Evolutionary conservation across 2,113 vertebrate species (phyloP), one percentile per base, ranked within the genome.

Genomic region (Leiothrix lutea): DNA sequence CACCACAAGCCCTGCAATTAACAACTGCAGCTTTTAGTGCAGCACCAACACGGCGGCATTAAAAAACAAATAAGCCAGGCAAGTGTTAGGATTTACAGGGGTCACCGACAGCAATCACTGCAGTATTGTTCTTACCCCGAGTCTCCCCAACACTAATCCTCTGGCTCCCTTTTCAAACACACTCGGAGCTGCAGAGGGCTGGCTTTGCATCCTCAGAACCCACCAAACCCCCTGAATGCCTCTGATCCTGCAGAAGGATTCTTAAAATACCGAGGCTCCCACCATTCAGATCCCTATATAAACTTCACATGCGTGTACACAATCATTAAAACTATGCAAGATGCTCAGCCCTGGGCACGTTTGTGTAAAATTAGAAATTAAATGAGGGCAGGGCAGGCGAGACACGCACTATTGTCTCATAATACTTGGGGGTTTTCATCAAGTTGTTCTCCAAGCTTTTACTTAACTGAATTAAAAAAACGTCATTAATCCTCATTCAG

Each of bases 1-100:
- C 88, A 96, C 89, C 79, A n/a, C 80, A 86, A 97, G 78, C 88
- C 84, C 91, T 90, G 74, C 67, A 91, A 95, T 97, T 84, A 95
- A 86, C 74, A 95, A 95, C 88, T 90, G 71, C 53, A 95, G 96
- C 95, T 96, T 95, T 96, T 94, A 93, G 88, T n/a, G 82, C 96
- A 95, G 87, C 83, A 96, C 60, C 92, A 95, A 96, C 83, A 94
- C 6, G 92, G 69, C 90, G 72, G 88, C 89, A 95, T 65, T 88
- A 92, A 90, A 94, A 96, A 96, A 90, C 83, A 92, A 97, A 88
- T 94, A 93, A 92, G 88, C 72, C 80, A 53, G 88, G 93, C 93
- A 86, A 97, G 86, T 57, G 93, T 57, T 67, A 6, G 90, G 95
- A 90, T 94, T 96, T 93, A 78, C 90, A 92, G 82, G 88, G 94